Evolutionary conservation across 2,797 vertebrate genomes (phyloP).

Genomic region (Sternotherus odoratus): DNA sequence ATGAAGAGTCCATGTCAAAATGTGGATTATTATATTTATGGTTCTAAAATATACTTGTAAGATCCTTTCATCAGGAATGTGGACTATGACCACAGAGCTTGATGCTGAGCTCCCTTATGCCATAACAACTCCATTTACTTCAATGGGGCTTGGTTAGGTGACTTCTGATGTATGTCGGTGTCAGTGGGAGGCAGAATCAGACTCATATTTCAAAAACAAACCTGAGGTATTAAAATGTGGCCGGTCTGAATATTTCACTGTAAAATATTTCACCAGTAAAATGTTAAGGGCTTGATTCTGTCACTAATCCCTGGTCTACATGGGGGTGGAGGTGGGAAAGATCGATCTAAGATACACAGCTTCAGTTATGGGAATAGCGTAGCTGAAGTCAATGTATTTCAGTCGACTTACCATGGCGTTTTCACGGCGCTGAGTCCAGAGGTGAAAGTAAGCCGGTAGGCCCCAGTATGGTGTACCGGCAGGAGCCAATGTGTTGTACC

Average conservation of each 20-base stretch:
- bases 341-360: no score
- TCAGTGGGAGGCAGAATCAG: conserved; percentile 24
- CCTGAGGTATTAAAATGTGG: neutral
- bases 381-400: no score
- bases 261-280: neutral
- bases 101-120: neutral
- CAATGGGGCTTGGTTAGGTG: neutral
- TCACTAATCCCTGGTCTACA: neutral
- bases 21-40: conserved; percentile 23
- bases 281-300: neutral
- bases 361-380: no score
- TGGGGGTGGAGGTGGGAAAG: no score
- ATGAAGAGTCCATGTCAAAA: conserved; percentile 2
- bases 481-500: no score
- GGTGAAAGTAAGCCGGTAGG: no score
- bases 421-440: no score
- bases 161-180: neutral
- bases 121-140: neutral
- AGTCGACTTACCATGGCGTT: no score
- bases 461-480: no score
- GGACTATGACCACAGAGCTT: conserved; percentile 26
- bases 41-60: conserved; percentile 42
- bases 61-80: neutral
- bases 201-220: conserved; percentile 42
- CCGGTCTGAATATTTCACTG: neutral